Evolutionary conservation across 2,113 vertebrate genomes (phyloP).

Genomic region (Bungarus multicinctus): DNA sequence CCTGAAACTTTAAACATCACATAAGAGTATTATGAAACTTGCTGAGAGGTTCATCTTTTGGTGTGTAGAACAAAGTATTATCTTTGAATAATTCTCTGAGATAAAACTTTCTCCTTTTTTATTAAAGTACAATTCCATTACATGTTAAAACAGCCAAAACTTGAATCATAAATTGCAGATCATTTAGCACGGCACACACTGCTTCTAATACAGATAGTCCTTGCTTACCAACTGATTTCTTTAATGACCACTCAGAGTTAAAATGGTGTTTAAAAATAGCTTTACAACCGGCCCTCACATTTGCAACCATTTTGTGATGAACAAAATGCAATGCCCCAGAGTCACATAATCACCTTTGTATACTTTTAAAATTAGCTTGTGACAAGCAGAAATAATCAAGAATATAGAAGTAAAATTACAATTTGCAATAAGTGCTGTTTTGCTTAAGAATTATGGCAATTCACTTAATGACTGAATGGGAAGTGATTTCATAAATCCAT

Average conservation of each 20-base stretch:
- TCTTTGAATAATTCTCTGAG: background rate
- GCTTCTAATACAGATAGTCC: background rate
- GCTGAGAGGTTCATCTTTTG: background rate
- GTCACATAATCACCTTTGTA: background rate
- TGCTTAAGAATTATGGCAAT: background rate
- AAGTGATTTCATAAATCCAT: background rate
- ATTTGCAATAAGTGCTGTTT: background rate
- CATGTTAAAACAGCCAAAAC: background rate
- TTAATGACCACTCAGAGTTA: background rate
- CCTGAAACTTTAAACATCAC: background rate
- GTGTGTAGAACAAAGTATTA: background rate
- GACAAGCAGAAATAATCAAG: background rate
- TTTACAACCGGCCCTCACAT: background rate
- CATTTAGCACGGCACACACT: background rate
- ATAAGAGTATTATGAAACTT: background rate
- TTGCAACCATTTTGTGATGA: background rate
- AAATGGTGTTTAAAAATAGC: background rate
- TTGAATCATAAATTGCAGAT: background rate
- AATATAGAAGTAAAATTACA: background rate
- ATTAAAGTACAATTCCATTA: background rate
- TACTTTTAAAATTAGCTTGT: background rate
- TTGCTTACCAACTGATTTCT: background rate
- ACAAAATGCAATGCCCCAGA: background rate
- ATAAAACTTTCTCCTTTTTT: background rate
- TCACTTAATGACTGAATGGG: background rate